These are phyloP conservation scores for Fabriciana adippe DNA, from an alignment of 2,888 invertebrate genomes.

Conservation along the genomic window DNA sequence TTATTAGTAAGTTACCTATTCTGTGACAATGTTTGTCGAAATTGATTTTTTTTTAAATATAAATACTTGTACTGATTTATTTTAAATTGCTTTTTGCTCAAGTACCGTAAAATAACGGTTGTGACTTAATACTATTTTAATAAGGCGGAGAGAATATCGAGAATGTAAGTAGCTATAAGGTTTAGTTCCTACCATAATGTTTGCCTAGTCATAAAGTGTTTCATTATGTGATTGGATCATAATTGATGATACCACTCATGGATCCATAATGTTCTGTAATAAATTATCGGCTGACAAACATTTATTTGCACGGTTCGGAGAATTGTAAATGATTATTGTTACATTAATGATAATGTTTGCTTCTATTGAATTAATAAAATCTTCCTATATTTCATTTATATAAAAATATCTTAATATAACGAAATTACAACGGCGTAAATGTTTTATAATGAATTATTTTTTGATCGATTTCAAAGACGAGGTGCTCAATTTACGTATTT, in stretches of 20 bases:
- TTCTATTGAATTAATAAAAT: not conserved
- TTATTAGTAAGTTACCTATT: no score
- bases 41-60: no score
- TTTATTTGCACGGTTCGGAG: conserved; percentile 21
- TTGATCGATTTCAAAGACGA: no score
- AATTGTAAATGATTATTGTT: conserved; percentile 23
- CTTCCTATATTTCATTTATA: not conserved
- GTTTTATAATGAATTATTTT: not conserved
- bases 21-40: no score
- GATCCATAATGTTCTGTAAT: conserved; percentile 35
- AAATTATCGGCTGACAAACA: conserved; percentile 36
- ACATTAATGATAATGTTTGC: conserved; percentile 22
- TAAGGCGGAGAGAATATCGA: not conserved
- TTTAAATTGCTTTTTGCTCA: not conserved
- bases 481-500: no score
- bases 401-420: not conserved
- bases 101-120: not conserved
- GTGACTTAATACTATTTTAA: not conserved
- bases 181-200: conserved; percentile 15
- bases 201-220: conserved; percentile 32
- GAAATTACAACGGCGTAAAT: not conserved
- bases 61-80: no score
- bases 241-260: conserved; percentile 36
- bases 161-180: conserved; percentile 20
- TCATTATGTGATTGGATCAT: conserved; percentile 39